A percentile compares a stretch with the other conserved stretches of the same genome.
phyloP scores from a whole-genome alignment of 2,113 vertebrate species.

The Falcunculus frontatus region DNA sequence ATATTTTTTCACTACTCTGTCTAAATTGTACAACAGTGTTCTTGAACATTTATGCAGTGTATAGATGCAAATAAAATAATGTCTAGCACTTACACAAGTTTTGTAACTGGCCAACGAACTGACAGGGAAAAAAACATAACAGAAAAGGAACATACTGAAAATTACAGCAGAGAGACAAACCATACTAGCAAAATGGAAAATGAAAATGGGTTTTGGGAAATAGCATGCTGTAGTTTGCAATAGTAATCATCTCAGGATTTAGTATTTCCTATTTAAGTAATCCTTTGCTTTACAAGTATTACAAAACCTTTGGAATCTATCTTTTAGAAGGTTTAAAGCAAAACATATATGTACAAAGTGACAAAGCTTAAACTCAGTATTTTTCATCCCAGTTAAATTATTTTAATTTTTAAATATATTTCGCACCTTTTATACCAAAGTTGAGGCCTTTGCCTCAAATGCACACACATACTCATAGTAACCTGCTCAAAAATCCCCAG shows the following conservation, averaged over 20 bases:
- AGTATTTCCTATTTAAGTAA: not conserved
- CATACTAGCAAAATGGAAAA: constrained; percentile 10
- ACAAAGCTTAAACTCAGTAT: not conserved
- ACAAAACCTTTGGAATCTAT: not conserved
- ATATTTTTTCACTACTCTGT: not conserved
- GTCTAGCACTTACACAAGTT: not conserved
- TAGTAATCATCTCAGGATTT: not conserved
- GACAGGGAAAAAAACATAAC: not conserved
- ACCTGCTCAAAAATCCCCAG: not conserved
- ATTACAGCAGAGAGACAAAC: not conserved
- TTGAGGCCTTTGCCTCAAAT: not conserved
- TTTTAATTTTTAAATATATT: not conserved
- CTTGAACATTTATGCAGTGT: not conserved
- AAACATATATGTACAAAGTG: not conserved
- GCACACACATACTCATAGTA: not conserved
- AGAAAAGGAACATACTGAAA: not conserved
- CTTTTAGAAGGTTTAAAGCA: not conserved
- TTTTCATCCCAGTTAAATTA: not conserved
- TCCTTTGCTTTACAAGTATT: not conserved
- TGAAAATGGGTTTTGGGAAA: not conserved
- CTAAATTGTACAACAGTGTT: not conserved
- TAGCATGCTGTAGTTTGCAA: not conserved
- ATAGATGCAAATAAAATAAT: not conserved
- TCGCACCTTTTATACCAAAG: not conserved
- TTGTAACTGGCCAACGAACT: not conserved